Percentiles rank a stretch among this genome's conserved stretches.
phyloP scores from a whole-genome alignment of 1,140 invertebrate genomes.

The Epicauta chinensis region DNA sequence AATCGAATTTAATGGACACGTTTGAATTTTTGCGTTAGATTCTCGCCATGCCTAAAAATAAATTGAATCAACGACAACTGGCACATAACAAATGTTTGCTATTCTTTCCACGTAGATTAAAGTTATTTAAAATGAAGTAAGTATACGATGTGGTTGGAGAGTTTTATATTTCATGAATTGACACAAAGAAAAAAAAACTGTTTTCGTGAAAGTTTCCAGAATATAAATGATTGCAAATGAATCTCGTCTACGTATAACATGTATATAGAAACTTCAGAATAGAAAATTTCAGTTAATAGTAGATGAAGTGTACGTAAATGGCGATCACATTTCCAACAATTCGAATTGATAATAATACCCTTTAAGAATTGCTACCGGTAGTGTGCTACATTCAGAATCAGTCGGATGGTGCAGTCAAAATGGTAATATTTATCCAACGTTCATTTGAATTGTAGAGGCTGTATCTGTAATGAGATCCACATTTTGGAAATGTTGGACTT shows the following conservation, averaged over 20 bases:
- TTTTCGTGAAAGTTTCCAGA: conserved; percentile 22
- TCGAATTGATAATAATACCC: conserved; percentile 18
- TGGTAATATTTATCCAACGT: no score
- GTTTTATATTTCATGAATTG: conserved; percentile 20
- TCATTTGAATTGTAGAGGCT: no score
- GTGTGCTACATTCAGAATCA: no score
- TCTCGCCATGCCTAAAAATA: conserved; percentile 8
- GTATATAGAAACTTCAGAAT: conserved; percentile 6
- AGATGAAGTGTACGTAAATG: conserved; percentile 1
- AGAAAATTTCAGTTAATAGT: no score
- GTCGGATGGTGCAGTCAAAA: no score
- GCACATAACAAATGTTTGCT: conserved; percentile 15
- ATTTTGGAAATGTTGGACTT: no score
- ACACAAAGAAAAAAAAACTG: conserved; percentile 13
- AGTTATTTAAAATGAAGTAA: conserved; percentile 19
- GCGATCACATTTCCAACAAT: conserved; percentile 23
- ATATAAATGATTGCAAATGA: conserved; percentile 26
- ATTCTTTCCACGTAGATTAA: conserved; percentile 19
- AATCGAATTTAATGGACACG: no score
- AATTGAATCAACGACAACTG: conserved; percentile 16
- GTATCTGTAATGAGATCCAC: no score
- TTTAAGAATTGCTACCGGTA: not conserved
- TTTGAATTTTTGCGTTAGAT: conserved; percentile 8
- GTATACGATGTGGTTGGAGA: conserved; percentile 15
- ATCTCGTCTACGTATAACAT: conserved; percentile 14